Conservation (phyloP, 2,797 vertebrate species). For the Pygocentrus nattereri region DNA sequence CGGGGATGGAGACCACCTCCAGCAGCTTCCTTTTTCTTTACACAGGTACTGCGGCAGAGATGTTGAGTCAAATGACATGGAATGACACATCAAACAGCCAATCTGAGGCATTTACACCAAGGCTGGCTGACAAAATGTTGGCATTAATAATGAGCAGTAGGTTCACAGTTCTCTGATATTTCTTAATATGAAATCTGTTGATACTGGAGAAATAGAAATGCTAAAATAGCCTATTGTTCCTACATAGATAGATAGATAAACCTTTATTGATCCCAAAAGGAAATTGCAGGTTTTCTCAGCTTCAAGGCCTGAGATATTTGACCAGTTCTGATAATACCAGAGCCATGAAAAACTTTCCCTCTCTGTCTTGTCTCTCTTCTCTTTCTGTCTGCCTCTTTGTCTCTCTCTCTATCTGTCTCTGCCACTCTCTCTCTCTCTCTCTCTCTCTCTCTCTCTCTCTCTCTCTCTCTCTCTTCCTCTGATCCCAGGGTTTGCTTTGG, state of each 20-base stretch:
- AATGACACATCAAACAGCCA: conserved; percentile 32
- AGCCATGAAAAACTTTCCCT: neutral
- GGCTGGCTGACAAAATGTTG: conserved; percentile 2
- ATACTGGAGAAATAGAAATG: no score
- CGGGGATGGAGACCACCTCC: neutral
- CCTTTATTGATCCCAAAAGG: no score
- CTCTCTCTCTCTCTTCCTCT: neutral
- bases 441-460: neutral
- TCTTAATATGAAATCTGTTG: neutral
- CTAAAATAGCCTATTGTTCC: no score
- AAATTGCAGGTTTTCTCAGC: no score
- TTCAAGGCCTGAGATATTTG: no score
- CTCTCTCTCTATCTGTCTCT: neutral
- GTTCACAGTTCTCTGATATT: neutral
- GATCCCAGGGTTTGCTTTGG: conserved; percentile 3
- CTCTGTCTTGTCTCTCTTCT: neutral
- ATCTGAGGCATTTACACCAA: neutral
- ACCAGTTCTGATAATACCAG: no score
- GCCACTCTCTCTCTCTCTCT: no score
- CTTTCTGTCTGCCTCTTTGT: neutral
- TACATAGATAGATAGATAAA: no score
- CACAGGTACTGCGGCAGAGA: conserved; percentile 20
- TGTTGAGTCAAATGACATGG: conserved; percentile 7
- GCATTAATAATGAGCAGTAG: neutral
- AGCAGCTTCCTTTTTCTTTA: conserved; percentile 34